Percentiles rank a stretch among this genome's conserved stretches.
These are phyloP conservation scores for Eupithecia insigniata DNA, from an alignment of 2,888 invertebrate species.

Conservation along the genomic window DNA sequence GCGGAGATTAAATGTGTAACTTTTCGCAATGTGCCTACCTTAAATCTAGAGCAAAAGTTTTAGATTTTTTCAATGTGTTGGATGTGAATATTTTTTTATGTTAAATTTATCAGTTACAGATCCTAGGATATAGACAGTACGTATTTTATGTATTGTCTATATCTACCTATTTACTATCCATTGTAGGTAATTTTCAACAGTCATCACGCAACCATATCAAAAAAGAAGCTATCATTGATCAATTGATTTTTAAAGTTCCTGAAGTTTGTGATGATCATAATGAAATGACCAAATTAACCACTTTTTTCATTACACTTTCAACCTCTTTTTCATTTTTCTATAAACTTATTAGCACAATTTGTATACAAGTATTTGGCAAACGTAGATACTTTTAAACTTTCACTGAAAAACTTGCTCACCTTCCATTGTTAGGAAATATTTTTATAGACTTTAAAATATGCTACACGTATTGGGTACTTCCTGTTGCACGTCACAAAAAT, in stretches of 20 bases:
- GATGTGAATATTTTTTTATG: neutral
- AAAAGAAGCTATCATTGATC: neutral
- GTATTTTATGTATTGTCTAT: no score
- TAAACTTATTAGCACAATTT: neutral
- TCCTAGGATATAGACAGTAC: neutral
- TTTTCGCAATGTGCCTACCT: neutral
- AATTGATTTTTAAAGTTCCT: neutral
- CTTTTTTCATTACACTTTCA: neutral
- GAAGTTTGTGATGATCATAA: neutral
- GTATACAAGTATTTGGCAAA: neutral
- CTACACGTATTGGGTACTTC: conserved; percentile 66
- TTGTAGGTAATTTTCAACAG: no score
- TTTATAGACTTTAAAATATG: neutral
- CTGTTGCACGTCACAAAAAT: conserved; percentile 66
- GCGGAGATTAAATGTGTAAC: neutral
- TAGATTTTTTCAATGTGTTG: neutral
- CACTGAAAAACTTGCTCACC: neutral
- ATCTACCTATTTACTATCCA: no score
- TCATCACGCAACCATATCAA: neutral
- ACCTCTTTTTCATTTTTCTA: neutral
- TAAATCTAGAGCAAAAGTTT: neutral
- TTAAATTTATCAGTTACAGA: neutral
- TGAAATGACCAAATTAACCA: neutral
- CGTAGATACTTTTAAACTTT: neutral
- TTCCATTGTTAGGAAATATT: neutral